Conservation (phyloP, 2,113 vertebrate genomes). For the Butorides virescens region DNA sequence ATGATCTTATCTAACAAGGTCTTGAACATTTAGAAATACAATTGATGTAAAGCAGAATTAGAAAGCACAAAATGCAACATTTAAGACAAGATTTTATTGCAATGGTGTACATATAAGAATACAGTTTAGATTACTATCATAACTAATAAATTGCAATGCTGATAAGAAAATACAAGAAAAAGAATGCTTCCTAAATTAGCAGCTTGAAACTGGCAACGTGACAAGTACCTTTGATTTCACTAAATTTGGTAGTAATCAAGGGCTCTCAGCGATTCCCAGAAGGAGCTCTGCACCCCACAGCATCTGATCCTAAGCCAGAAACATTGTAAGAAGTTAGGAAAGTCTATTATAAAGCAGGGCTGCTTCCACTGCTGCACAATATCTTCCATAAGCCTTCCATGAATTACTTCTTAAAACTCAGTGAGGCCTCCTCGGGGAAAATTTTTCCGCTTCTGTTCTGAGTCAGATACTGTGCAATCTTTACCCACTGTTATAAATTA, state of each 20-base stretch:
- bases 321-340: background rate
- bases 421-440: conserved; percentile 37
- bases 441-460: conserved; percentile 1
- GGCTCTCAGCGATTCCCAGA: background rate
- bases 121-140: background rate
- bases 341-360: background rate
- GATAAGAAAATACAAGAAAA: background rate
- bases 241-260: background rate
- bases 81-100: background rate
- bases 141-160: background rate
- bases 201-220: background rate
- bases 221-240: background rate
- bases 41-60: background rate
- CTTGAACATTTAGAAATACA: background rate
- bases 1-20: background rate
- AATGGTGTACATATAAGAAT: background rate
- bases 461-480: conserved; percentile 27
- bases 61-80: background rate
- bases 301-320: background rate
- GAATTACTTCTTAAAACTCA: conserved; percentile 35
- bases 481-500: conserved; percentile 28
- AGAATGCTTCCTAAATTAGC: background rate
- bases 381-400: background rate
- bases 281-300: background rate
- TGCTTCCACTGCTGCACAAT: background rate